A percentile compares a stretch with the other conserved stretches of the same genome.
Conservation (phyloP, 2,888 invertebrate species). For the Lottia scabra region DNA sequence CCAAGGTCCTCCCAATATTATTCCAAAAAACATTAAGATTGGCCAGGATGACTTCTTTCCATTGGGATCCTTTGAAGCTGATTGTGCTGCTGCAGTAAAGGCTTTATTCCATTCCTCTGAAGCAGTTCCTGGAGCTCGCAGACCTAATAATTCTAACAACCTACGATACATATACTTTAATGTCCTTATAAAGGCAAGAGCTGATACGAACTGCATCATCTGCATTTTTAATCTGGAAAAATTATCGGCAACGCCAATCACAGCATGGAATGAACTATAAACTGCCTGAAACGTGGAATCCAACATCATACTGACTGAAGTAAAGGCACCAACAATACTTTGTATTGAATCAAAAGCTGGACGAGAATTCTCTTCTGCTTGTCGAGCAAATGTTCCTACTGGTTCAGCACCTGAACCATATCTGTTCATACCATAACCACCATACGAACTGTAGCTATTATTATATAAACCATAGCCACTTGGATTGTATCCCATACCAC, state of each 20-base stretch:
- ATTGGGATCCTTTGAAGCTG: conserved; percentile 66
- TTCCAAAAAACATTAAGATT: conserved; percentile 87
- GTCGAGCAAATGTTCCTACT: conserved; percentile 76
- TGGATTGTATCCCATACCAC: conserved; percentile 41
- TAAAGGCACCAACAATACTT: conserved; percentile 89
- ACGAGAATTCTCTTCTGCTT: conserved; percentile 91
- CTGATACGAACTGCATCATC: conserved; percentile 88
- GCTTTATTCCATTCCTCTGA: conserved; percentile 67
- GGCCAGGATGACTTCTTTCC: conserved; percentile 81
- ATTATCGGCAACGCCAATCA: conserved; percentile 95
- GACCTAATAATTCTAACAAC: conserved; percentile 76
- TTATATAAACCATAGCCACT: conserved; percentile 37
- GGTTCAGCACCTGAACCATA: conserved; percentile 27
- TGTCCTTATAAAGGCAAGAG: conserved; percentile 84
- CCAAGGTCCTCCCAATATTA: conserved; percentile 92
- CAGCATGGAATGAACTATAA: conserved; percentile 94
- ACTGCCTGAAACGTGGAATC: conserved; percentile 96
- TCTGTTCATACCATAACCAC: conserved; percentile 42
- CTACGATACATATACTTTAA: conserved; percentile 85
- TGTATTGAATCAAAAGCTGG: conserved; percentile 96
- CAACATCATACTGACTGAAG: conserved; percentile 94
- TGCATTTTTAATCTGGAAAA: conserved; percentile 86
- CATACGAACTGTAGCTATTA: conserved; percentile 27
- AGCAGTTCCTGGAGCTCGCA: conserved; percentile 67
- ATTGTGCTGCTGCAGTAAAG: conserved; percentile 57